Percentiles rank a stretch among this genome's conserved stretches.
Evolutionary conservation across 1,140 invertebrate species (phyloP).

Genomic region (Drosophila sucinea): DNA sequence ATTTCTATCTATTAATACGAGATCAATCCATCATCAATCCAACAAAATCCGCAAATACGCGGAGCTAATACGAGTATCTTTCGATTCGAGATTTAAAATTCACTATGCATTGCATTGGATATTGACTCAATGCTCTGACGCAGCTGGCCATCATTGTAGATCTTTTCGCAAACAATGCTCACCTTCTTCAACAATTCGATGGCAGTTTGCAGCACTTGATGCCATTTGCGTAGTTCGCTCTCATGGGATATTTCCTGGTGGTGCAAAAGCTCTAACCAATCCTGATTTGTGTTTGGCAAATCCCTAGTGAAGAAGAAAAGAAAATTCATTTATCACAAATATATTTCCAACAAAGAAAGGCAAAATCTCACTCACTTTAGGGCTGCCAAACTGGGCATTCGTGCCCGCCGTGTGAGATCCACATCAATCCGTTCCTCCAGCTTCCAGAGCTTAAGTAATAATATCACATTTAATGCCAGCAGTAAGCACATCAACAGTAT

Average conservation of each 20-base stretch:
- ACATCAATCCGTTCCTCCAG: constrained; percentile 85
- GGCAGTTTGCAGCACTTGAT: constrained; percentile 88
- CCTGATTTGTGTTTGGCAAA: constrained; percentile 88
- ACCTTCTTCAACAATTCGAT: constrained; percentile 87
- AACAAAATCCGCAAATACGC: constrained; percentile 7
- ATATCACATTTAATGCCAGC: constrained; percentile 89
- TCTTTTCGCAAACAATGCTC: constrained; percentile 81
- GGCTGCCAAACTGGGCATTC: constrained; percentile 63
- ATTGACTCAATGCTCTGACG: constrained; percentile 70
- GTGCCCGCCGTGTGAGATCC: constrained; percentile 82
- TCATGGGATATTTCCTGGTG: constrained; percentile 91
- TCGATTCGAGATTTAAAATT: constrained; percentile 53
- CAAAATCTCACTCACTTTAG: constrained; percentile 54
- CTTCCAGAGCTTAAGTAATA: constrained; percentile 92
- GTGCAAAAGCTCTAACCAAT: constrained; percentile 90
- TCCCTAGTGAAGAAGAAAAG: constrained; percentile 67
- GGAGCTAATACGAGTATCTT: neutral
- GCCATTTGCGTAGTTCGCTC: constrained; percentile 90
- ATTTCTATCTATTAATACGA: constrained; percentile 32
- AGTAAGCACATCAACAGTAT: constrained; percentile 87
- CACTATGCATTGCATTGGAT: constrained; percentile 50
- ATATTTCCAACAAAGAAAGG: too few relatives aligned
- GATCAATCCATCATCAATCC: constrained; percentile 16
- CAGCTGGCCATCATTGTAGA: constrained; percentile 68
- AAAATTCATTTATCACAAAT: neutral